Evolutionary conservation across 2,113 vertebrate genomes (phyloP).

Genomic region (Brachionichthys hirsutus): DNA sequence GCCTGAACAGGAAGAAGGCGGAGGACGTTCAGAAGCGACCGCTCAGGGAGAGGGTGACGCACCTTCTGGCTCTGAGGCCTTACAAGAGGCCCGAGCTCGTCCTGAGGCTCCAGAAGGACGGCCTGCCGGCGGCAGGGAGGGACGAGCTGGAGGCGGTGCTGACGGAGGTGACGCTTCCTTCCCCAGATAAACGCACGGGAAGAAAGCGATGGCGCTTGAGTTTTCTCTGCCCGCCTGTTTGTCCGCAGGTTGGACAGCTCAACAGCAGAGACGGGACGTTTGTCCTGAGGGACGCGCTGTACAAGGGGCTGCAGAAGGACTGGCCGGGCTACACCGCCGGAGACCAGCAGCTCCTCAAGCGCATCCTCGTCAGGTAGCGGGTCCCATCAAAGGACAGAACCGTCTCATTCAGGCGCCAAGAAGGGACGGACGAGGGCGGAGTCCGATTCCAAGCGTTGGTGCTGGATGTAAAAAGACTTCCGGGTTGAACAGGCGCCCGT

Average conservation of each 20-base stretch:
- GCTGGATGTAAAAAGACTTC: no score
- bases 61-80: constrained; percentile 91
- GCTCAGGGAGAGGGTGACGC: constrained; percentile 85
- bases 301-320: constrained; percentile 88
- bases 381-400: no score
- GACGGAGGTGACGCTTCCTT: constrained; percentile 77
- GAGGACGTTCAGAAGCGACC: constrained; percentile 77
- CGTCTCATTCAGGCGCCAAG: no score
- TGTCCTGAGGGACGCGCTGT: constrained; percentile 83
- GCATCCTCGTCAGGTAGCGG: constrained; percentile 85
- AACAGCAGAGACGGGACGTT: constrained; percentile 84
- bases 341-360: constrained; percentile 88
- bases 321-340: constrained; percentile 91
- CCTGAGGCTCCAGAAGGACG: constrained; percentile 87
- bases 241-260: constrained; percentile 83
- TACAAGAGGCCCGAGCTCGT: constrained; percentile 89
- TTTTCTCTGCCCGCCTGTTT: constrained; percentile 4
- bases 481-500: no score
- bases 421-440: no score
- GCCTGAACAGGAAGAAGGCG: constrained; percentile 25
- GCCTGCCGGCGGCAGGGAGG: constrained; percentile 82
- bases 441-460: no score
- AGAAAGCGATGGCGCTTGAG: background rate
- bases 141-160: constrained; percentile 84
- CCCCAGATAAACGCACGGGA: background rate